phyloP scores from a whole-genome alignment of 2,888 invertebrate genomes.

The Stomorhina lunata region DNA sequence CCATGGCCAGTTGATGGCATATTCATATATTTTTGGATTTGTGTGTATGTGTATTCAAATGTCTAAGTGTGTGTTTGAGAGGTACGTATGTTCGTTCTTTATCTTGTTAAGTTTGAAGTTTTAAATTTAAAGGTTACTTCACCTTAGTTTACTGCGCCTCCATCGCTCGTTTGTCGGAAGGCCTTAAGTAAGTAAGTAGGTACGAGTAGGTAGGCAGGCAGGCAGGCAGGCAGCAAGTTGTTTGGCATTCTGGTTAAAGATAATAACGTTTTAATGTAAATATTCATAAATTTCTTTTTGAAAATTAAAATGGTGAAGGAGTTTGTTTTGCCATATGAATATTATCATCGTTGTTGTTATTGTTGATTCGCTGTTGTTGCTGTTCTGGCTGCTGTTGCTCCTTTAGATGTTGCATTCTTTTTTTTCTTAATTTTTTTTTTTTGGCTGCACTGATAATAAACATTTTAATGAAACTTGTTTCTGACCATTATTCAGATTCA shows the following conservation, averaged over 20 bases:
- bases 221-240: conserved; percentile 60
- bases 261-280: conserved; percentile 67
- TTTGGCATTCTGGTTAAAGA: conserved; percentile 62
- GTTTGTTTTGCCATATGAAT: conserved; percentile 53
- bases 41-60: conserved; percentile 20
- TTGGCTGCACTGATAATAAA: conserved; percentile 55
- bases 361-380: background rate
- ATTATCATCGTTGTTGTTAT: conserved; percentile 45
- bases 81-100: conserved; percentile 54
- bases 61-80: too few species aligned
- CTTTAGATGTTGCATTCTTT: conserved; percentile 9
- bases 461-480: conserved; percentile 62
- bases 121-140: conserved; percentile 67
- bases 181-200: background rate
- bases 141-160: conserved; percentile 64
- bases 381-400: conserved; percentile 25
- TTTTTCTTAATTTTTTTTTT: background rate
- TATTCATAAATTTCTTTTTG: conserved; percentile 66
- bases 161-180: conserved; percentile 60
- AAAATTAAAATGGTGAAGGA: conserved; percentile 67
- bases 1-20: background rate
- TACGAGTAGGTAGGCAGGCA: conserved; percentile 19
- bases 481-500: conserved; percentile 21
- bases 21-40: background rate
- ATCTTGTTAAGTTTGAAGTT: conserved; percentile 66